A percentile compares a stretch with the other conserved stretches of the same genome.
Conservation (phyloP, 2,113 vertebrate genomes). For the Phocoena sinus region DNA sequence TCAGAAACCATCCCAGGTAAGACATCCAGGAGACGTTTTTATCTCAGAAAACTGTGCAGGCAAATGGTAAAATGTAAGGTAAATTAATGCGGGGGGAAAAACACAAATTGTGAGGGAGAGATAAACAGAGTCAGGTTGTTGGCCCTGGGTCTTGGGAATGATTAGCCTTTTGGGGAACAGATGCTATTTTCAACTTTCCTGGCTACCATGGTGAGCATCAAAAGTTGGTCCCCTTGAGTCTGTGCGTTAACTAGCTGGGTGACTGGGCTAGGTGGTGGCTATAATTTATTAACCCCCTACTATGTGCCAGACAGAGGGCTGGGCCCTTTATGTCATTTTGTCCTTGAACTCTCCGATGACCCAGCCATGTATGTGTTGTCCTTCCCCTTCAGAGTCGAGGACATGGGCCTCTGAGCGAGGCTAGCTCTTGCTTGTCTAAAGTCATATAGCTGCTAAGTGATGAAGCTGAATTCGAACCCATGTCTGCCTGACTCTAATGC, state of each 20-base stretch:
- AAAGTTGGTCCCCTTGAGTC: background rate
- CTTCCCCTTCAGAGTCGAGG: background rate
- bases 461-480: background rate
- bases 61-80: background rate
- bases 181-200: background rate
- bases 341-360: background rate
- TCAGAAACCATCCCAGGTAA: conserved; percentile 51
- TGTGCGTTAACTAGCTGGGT: background rate
- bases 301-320: background rate
- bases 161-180: background rate
- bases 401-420: background rate
- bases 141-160: background rate
- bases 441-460: background rate
- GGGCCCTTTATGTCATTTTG: background rate
- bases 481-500: background rate
- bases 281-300: background rate
- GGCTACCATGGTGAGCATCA: background rate
- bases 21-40: conserved; percentile 38
- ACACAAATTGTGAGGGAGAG: background rate
- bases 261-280: too few relatives aligned
- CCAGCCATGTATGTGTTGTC: background rate
- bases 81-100: background rate
- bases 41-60: background rate
- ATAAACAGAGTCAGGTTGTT: background rate
- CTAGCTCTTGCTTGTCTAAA: background rate